Evolutionary conservation across 2,113 vertebrate genomes (phyloP), one percentile per base, ranked within the genome.

Genomic region (Eretmodus cyanostictus): DNA sequence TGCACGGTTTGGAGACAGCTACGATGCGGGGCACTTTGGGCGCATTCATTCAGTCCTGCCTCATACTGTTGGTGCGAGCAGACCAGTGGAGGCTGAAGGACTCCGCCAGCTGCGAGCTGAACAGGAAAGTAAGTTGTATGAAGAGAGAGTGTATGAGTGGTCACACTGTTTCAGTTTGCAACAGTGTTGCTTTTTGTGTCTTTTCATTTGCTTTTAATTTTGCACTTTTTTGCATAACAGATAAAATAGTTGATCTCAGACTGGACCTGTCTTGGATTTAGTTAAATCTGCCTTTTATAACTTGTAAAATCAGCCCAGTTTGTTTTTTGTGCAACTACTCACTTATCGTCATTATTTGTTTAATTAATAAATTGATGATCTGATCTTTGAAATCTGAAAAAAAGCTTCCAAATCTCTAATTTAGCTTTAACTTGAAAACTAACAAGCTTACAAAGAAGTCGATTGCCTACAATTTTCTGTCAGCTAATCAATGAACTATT

Each of bases 11-110:
- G 89, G 90, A 92, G 82, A 87, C 89, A 84, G 90, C 59, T n/a
- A 94, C 89, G 93, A 96, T 97, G 97, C 94, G 95, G 90, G 91
- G 94, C 80, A 91, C 93, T 89, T 87, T 95, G 93, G 85, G 95
- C 88, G 92, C 96, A 81, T 89, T 96, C 89, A 76, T 97, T 49
- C 97, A 96, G 85, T 95, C 92, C 66, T 96, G 96, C 76, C 88
- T 97, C 45, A 61, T 96, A 7, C 87, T 97, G 86, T 90, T 97
- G 94, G 95, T 96, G 89, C 91, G 94, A 61, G 94, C 95, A 55
- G 95, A 96, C 82, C 95, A 93, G 85, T 95, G 95, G 93, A 95
- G 91, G 89, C 49, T 94, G 42, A 93, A 95, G 89, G 96, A 96
- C 36, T 89, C 95, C 10, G 54, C 90, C 84, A 93, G 82, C 95